Evolutionary conservation across 2,797 vertebrate species (phyloP).

Genomic region (Chiroxiphia lanceolata): DNA sequence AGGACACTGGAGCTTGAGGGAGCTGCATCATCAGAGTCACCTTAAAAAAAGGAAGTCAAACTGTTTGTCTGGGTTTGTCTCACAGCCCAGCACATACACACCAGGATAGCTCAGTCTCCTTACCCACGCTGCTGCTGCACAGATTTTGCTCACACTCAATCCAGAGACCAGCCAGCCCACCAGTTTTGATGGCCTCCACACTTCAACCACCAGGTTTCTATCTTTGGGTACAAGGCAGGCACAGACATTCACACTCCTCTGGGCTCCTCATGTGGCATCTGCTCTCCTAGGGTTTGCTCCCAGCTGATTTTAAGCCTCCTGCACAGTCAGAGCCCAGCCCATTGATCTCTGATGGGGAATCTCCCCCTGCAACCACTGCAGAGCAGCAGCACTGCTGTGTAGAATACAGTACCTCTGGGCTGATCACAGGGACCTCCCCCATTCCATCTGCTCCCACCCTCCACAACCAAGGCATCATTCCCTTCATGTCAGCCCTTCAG

Average conservation of each 20-base stretch:
- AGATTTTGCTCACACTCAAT: background rate
- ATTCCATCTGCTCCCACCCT: background rate
- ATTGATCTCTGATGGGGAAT: background rate
- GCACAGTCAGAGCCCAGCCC: background rate
- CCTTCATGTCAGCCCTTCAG: background rate
- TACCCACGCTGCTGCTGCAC: background rate
- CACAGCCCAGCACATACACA: background rate
- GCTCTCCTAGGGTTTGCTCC: background rate
- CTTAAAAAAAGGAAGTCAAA: constrained; percentile 72
- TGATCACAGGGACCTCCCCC: background rate
- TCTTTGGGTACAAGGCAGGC: background rate
- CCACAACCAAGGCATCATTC: background rate
- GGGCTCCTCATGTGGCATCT: background rate
- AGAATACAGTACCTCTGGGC: background rate
- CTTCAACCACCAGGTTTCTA: background rate
- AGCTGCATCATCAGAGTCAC: constrained; percentile 94
- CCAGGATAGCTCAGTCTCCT: background rate
- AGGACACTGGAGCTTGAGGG: constrained; percentile 85
- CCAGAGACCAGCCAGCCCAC: background rate
- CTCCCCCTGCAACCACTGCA: background rate
- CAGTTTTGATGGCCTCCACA: background rate
- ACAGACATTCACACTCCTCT: background rate
- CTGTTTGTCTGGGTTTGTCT: background rate
- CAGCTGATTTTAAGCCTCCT: background rate
- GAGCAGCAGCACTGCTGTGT: background rate